Percentiles rank a stretch among this genome's conserved stretches.
phyloP scores from a whole-genome alignment of 2,888 invertebrate species.

The Tolmerus cingulatus region DNA sequence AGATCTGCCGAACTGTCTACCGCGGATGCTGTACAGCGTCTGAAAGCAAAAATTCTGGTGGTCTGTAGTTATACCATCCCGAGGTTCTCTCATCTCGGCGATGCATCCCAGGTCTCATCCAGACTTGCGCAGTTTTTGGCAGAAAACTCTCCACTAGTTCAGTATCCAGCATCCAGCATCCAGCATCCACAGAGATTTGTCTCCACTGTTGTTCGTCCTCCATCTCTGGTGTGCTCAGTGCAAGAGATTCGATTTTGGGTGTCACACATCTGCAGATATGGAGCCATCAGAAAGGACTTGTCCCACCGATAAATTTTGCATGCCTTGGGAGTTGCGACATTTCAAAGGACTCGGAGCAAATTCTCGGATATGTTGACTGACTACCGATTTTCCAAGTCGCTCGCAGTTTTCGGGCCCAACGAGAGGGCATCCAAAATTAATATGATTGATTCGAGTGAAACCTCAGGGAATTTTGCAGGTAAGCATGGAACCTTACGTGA shows the following conservation, averaged over 20 bases:
- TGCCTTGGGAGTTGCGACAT: not conserved
- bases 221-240: not conserved
- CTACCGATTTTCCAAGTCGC: not conserved
- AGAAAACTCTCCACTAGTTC: constrained; percentile 3
- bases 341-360: not conserved
- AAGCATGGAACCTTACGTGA: not conserved
- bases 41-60: constrained; percentile 1
- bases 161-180: not conserved
- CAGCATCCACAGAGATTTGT: constrained; percentile 12
- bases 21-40: constrained; percentile 23
- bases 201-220: not conserved
- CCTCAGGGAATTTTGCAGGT: not conserved
- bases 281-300: not conserved
- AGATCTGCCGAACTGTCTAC: not conserved
- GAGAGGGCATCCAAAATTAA: not conserved
- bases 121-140: not conserved
- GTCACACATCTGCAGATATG: constrained; percentile 6
- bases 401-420: not conserved
- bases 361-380: not conserved
- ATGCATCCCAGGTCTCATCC: not conserved
- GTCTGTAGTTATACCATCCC: constrained; percentile 14
- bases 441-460: constrained; percentile 5
- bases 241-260: not conserved
- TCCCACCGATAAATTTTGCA: constrained; percentile 9
- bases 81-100: not conserved